Evolutionary conservation across 2,888 invertebrate genomes (phyloP).

Genomic region (Ctenicera cuprea): DNA sequence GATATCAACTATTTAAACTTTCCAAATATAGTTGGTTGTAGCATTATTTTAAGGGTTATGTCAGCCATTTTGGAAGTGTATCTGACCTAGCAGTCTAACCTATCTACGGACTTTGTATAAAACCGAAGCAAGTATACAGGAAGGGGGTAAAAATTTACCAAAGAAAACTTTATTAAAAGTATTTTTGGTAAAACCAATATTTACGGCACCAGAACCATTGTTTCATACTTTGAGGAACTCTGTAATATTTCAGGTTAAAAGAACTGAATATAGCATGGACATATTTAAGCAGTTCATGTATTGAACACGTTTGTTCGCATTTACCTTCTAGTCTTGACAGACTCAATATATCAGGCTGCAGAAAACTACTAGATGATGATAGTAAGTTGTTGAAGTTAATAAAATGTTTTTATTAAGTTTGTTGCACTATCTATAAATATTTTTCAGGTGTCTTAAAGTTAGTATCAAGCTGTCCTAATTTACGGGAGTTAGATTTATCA

Average conservation of each 20-base stretch:
- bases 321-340: conserved; percentile 81
- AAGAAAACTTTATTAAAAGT: too few species aligned
- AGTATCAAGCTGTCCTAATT: conserved; percentile 79
- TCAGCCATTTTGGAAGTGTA: too few species aligned
- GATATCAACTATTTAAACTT: too few species aligned
- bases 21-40: too few species aligned
- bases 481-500: conserved; percentile 91
- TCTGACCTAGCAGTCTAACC: too few species aligned
- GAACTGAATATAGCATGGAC: conserved; percentile 92
- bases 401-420: neutral
- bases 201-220: too few species aligned
- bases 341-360: conserved; percentile 89
- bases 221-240: too few species aligned
- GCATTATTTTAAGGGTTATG: too few species aligned
- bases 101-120: too few species aligned
- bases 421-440: neutral
- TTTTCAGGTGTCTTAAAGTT: conserved; percentile 81
- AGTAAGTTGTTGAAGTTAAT: conserved; percentile 74
- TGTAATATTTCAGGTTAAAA: conserved; percentile 73
- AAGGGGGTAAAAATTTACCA: too few species aligned
- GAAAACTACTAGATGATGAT: conserved; percentile 83
- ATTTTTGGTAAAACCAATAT: too few species aligned
- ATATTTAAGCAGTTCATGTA: conserved; percentile 76
- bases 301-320: conserved; percentile 77
- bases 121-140: too few species aligned